Evolutionary conservation across 1,140 invertebrate genomes (phyloP).

Genomic region (Polypedilum pembai): DNA sequence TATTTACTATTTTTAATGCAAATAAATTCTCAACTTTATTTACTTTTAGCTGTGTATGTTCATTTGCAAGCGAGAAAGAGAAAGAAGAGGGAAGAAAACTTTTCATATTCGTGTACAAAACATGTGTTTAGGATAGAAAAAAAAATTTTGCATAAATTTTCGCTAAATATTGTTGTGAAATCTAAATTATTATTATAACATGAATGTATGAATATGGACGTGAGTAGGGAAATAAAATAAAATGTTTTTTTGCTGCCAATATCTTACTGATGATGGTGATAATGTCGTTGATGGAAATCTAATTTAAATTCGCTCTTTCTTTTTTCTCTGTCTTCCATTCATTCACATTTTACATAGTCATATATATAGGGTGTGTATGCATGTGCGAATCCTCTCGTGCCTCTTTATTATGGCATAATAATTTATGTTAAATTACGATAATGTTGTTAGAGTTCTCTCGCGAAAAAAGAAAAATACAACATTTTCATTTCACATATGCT

Average conservation of each 20-base stretch:
- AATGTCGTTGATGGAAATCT: constrained; percentile 26
- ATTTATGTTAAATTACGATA: constrained; percentile 26
- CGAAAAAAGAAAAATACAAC: too few relatives aligned
- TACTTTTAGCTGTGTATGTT: too few relatives aligned
- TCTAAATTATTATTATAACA: background rate
- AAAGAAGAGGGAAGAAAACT: background rate
- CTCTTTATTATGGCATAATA: constrained; percentile 20
- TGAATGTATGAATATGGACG: background rate
- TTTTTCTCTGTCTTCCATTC: background rate
- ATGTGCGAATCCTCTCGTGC: background rate
- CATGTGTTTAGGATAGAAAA: background rate
- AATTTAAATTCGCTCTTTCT: constrained; percentile 14
- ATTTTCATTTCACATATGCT: background rate
- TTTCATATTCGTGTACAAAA: background rate
- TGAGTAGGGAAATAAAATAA: background rate
- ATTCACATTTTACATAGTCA: background rate
- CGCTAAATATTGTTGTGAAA: constrained; percentile 9
- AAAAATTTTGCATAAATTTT: constrained; percentile 25
- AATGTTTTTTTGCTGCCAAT: background rate
- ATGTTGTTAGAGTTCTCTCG: constrained; percentile 16
- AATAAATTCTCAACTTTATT: too few relatives aligned
- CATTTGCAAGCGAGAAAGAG: background rate
- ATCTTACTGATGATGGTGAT: background rate
- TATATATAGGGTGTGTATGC: background rate
- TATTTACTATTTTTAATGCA: too few relatives aligned